Base-by-base conservation (phyloP, 1,140 invertebrate species). In the Medauroidea extradentata region DNA sequence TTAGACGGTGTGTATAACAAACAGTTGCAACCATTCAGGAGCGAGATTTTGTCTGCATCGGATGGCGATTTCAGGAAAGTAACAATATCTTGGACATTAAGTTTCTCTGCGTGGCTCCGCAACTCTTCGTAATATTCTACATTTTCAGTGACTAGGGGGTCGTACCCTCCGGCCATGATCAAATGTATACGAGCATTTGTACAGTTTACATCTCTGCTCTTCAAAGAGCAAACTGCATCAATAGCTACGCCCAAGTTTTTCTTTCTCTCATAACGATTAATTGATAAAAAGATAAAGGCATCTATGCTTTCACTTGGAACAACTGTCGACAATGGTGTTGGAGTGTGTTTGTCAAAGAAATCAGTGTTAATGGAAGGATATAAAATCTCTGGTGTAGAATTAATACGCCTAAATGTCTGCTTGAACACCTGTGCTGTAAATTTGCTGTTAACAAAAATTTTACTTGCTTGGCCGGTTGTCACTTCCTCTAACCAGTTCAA, bases 251-350 rank as follows among this genome's bases (percentile, higher is more conserved):
- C 77, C 5, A 99, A 76, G 73, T 97, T 93, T 75, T 99, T 99
- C 71, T 99, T 99, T 11, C 92, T 83, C 72, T 99, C 97, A 77
- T 94, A 99, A 66, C 98, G 83, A 79, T 99, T 99, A 56, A 99
- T 89, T 0, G 96, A 99, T 1, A 99, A 74, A 68, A 98, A 91
- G 42, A 93, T 71, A 67, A 85, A 80, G 46, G 77, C 79, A 3
- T 53, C 80, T 16, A 74, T 69, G n/a, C 75, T 51, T 29, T 70
- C 71, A 48, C 65, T 74, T 29, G 74, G 72, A 7, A 74, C 44
- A 14, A 78, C 64, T 41, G 77, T 69, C 57, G 83, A 78, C 1
- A 84, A 64, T 13, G 75, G 68, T 53, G 79, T 73, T 52, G 80
- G 75, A 23, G 73, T 63, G 34, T 81, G 77, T 46, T 81, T 75